phyloP scores from a whole-genome alignment of 2,797 vertebrate species.

The Pampus argenteus region DNA sequence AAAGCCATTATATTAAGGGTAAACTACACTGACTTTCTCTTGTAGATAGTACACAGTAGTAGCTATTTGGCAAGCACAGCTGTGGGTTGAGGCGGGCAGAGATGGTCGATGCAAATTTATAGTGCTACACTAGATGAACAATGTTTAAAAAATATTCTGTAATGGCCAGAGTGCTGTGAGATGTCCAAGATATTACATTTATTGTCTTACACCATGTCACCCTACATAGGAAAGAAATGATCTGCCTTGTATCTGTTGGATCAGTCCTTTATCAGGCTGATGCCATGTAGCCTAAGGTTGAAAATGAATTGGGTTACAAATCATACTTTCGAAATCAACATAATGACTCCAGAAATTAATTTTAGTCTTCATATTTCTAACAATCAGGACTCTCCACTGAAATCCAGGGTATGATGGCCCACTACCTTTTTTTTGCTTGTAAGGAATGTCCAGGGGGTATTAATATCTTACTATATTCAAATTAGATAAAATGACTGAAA shows the following conservation, averaged over 20 bases:
- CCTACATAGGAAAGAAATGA: constrained; percentile 4
- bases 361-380: background rate
- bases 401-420: background rate
- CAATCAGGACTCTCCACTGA: background rate
- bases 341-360: background rate
- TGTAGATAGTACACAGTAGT: background rate
- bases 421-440: background rate
- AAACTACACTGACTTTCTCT: background rate
- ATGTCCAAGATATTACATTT: constrained; percentile 11
- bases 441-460: background rate
- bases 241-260: constrained; percentile 8
- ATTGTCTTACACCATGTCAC: constrained; percentile 13
- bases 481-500: background rate
- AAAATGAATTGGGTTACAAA: background rate
- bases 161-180: background rate
- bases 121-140: background rate
- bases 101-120: background rate
- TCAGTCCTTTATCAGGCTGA: background rate
- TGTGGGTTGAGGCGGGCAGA: background rate
- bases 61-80: background rate
- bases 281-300: background rate
- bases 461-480: background rate
- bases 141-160: background rate
- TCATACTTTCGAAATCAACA: background rate
- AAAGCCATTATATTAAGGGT: background rate